Evolutionary conservation across 2,113 vertebrate genomes (phyloP).

Genomic region (Rhineura floridana): DNA sequence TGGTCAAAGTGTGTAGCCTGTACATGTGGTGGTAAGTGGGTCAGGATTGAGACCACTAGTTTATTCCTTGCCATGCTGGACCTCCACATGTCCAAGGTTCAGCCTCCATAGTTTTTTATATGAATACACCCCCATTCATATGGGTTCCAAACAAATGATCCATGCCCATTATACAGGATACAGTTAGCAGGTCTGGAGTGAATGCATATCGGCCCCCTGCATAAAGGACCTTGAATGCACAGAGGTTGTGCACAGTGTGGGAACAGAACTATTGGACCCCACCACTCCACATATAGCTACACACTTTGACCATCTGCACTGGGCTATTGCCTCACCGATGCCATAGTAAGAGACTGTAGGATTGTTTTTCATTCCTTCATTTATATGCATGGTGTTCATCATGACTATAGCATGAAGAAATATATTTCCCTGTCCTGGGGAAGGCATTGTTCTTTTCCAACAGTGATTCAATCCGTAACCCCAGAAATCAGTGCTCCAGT

Average conservation of each 20-base stretch:
- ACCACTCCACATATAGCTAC: not conserved
- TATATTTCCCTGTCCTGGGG: not conserved
- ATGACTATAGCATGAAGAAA: too few species aligned
- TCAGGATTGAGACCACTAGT: not conserved
- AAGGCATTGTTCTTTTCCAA: not conserved
- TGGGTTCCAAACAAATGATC: not conserved
- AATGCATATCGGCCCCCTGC: too few species aligned
- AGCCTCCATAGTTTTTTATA: not conserved
- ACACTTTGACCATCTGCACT: not conserved
- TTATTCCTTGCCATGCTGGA: not conserved
- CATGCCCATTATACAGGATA: not conserved
- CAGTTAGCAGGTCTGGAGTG: not conserved
- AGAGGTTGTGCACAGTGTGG: not conserved
- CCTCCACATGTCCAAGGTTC: not conserved
- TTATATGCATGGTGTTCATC: not conserved
- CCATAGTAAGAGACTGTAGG: not conserved
- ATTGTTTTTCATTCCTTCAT: not conserved
- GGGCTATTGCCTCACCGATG: fast-evolving
- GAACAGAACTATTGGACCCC: not conserved
- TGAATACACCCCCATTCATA: not conserved
- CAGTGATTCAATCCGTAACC: not conserved
- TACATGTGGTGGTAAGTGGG: not conserved
- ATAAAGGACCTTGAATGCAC: not conserved
- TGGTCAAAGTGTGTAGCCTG: not conserved
- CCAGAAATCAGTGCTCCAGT: conserved; percentile 30